Percentiles rank a stretch among this genome's conserved stretches.
Conservation (phyloP, 2,888 invertebrate genomes). For the Oxyscelio sp. region DNA sequence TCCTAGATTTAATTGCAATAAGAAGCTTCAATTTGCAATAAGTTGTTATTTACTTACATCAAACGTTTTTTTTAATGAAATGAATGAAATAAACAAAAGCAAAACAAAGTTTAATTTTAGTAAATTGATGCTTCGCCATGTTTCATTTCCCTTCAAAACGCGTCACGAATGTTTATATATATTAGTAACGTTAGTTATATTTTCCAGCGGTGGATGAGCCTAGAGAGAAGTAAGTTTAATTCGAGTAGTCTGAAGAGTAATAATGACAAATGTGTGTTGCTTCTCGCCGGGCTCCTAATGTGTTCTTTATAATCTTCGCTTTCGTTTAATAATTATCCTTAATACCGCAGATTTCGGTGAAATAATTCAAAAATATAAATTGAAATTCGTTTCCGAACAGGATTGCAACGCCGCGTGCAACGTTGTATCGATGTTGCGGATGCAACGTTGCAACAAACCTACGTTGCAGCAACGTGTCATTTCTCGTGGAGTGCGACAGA, state of each 20-base stretch:
- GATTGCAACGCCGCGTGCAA: too few species aligned
- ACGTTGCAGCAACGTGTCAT: too few species aligned
- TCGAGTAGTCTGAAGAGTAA: constrained; percentile 62
- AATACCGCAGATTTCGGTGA: neutral
- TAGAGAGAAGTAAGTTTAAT: constrained; percentile 95
- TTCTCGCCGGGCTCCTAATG: constrained; percentile 81
- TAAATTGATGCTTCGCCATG: neutral
- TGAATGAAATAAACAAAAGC: neutral
- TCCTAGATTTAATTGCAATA: neutral
- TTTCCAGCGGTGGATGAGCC: constrained; percentile 98
- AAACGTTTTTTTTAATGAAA: neutral
- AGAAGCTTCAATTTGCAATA: neutral
- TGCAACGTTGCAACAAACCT: too few species aligned
- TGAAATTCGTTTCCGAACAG: too few species aligned
- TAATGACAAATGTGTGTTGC: constrained; percentile 77
- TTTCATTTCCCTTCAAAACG: constrained; percentile 14
- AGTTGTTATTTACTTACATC: neutral
- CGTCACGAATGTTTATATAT: constrained; percentile 89
- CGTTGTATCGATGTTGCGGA: too few species aligned
- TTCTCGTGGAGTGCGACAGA: too few species aligned
- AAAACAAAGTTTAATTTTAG: too few species aligned
- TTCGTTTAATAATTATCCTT: constrained; percentile 33
- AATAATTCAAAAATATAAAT: too few species aligned
- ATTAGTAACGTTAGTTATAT: constrained; percentile 82
- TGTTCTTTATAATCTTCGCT: constrained; percentile 57